phyloP scores from a whole-genome alignment of 2,113 vertebrate species.

The Ageneiosus marmoratus region DNA sequence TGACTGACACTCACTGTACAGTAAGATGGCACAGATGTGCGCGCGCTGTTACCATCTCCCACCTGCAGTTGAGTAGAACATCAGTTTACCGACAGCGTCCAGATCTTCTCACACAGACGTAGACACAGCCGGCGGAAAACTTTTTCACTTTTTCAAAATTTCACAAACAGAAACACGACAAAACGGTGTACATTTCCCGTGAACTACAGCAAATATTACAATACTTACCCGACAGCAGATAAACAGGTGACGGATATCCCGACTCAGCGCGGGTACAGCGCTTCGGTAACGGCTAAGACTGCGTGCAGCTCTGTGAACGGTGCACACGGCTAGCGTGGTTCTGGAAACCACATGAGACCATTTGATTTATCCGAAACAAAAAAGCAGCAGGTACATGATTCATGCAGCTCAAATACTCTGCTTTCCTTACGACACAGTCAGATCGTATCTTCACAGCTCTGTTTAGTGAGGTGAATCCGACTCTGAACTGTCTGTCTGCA shows the following conservation, averaged over 20 bases:
- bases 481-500: slow-evolving; percentile 16
- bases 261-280: slow-evolving; percentile 45
- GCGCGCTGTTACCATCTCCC: not conserved
- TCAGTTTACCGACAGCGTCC: not conserved
- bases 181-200: not conserved
- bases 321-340: not conserved
- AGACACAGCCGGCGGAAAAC: slow-evolving; percentile 11
- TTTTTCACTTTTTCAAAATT: slow-evolving; percentile 31
- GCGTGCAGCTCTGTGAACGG: slow-evolving; percentile 18
- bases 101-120: not conserved
- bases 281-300: slow-evolving; percentile 28
- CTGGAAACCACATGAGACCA: not conserved
- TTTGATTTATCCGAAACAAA: not conserved
- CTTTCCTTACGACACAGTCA: slow-evolving; percentile 15
- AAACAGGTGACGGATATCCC: not conserved
- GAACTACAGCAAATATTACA: not conserved
- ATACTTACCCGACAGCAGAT: slow-evolving; percentile 44
- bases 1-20: too few species aligned
- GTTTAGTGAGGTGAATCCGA: not conserved
- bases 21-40: not conserved
- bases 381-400: not conserved
- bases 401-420: not conserved
- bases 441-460: not conserved
- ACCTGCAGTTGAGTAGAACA: not conserved
- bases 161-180: slow-evolving; percentile 4